Evolutionary conservation across 2,797 vertebrate genomes (phyloP).

Genomic region (Argentina silus): DNA sequence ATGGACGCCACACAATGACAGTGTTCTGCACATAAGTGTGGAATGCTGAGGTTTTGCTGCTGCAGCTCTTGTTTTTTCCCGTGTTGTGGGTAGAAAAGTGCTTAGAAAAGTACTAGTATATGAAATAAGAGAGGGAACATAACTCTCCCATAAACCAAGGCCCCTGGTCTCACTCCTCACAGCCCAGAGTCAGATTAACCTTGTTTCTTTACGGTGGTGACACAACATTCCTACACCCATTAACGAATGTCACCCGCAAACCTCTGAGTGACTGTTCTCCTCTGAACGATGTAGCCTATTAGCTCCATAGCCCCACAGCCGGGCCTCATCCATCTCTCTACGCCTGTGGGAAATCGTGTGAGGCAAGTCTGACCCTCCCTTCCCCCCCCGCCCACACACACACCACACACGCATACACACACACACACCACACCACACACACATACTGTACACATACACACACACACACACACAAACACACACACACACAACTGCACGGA

Average conservation of each 20-base stretch:
- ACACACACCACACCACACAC: background rate
- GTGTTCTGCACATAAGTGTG: background rate
- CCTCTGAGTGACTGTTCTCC: background rate
- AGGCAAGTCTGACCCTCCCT: background rate
- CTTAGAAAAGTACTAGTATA: background rate
- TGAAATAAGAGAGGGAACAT: slow-evolving; percentile 1
- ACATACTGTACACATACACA: background rate
- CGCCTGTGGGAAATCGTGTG: background rate
- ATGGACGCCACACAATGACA: slow-evolving; percentile 21
- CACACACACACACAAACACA: background rate
- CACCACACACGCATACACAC: background rate
- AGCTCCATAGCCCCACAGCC: background rate
- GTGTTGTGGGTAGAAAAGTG: background rate
- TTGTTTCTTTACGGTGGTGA: background rate
- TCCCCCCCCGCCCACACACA: background rate
- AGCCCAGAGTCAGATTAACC: background rate
- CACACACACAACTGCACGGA: background rate
- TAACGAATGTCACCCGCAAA: background rate
- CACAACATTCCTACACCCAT: slow-evolving; percentile 4
- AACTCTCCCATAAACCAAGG: no score
- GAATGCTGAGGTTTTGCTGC: background rate
- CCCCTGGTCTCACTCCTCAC: background rate
- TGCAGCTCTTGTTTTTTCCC: background rate
- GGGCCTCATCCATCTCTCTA: background rate
- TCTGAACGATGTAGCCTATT: background rate